Conservation (phyloP, 2,113 vertebrate genomes). For the Nothoprocta perdicaria region DNA sequence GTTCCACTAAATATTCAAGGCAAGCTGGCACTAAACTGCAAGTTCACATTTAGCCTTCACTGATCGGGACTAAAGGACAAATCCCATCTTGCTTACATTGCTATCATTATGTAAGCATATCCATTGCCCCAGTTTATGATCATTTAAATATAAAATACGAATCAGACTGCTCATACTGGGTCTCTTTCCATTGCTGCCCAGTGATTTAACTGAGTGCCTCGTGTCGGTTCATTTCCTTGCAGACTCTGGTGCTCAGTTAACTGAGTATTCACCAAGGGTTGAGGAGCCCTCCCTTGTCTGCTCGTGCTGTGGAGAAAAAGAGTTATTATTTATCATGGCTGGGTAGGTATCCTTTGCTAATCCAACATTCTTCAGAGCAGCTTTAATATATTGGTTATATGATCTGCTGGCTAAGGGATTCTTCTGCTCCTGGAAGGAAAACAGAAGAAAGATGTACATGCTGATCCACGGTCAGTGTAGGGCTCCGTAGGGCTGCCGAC, state of each 20-base stretch:
- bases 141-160: not conserved
- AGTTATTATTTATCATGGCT: not conserved
- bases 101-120: not conserved
- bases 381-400: not conserved
- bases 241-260: not conserved
- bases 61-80: not conserved
- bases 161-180: not conserved
- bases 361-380: not conserved
- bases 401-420: not conserved
- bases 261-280: not conserved
- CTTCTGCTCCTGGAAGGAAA: not conserved
- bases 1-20: not conserved
- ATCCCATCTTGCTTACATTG: not conserved
- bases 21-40: not conserved
- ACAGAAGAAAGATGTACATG: not conserved
- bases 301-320: not conserved
- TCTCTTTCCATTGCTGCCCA: not conserved
- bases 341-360: not conserved
- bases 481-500: rapidly evolving
- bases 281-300: not conserved
- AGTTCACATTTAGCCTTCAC: not conserved
- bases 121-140: not conserved
- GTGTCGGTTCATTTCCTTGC: not conserved
- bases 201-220: not conserved
- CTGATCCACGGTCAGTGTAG: not conserved